Evolutionary conservation across 2,888 invertebrate species (phyloP).

Genomic region (Xylophagus ater): DNA sequence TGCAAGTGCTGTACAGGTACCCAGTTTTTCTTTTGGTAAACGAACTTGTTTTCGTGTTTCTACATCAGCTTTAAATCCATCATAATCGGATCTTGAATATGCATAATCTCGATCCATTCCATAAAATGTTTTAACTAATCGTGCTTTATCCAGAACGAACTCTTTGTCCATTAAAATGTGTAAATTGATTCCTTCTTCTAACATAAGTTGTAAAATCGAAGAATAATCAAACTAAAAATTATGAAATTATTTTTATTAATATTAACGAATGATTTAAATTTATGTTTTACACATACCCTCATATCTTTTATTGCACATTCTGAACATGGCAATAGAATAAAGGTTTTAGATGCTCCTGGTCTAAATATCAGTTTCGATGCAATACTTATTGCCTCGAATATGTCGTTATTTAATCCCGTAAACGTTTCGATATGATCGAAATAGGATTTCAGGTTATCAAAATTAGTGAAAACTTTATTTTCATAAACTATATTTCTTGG

Average conservation of each 20-base stretch:
- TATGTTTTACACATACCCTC: slow-evolving; percentile 43
- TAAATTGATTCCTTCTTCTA: slow-evolving; percentile 68
- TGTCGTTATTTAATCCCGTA: slow-evolving; percentile 47
- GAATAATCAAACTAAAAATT: slow-evolving; percentile 61
- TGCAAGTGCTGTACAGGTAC: slow-evolving; percentile 71
- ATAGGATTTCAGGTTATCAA: slow-evolving; percentile 51
- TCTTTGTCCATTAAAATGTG: slow-evolving; percentile 76
- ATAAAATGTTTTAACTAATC: slow-evolving; percentile 61
- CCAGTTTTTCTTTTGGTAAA: slow-evolving; percentile 62
- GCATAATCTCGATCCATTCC: slow-evolving; percentile 66
- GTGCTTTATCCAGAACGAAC: slow-evolving; percentile 61
- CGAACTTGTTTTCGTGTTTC: slow-evolving; percentile 62
- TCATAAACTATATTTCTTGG: slow-evolving; percentile 65
- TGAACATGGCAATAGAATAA: slow-evolving; percentile 71
- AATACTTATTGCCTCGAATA: slow-evolving; percentile 63
- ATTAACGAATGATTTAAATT: not conserved
- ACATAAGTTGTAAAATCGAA: slow-evolving; percentile 66
- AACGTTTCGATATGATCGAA: slow-evolving; percentile 60
- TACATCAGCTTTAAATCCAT: slow-evolving; percentile 55
- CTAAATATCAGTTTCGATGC: slow-evolving; percentile 66
- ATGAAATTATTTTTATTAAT: slow-evolving; percentile 3
- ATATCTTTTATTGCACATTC: slow-evolving; percentile 57
- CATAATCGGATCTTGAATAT: slow-evolving; percentile 69
- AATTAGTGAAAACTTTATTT: slow-evolving; percentile 56
- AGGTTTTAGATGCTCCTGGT: slow-evolving; percentile 70